Base-by-base conservation (phyloP, 2,888 invertebrate genomes). In the Penaeus monodon region DNA sequence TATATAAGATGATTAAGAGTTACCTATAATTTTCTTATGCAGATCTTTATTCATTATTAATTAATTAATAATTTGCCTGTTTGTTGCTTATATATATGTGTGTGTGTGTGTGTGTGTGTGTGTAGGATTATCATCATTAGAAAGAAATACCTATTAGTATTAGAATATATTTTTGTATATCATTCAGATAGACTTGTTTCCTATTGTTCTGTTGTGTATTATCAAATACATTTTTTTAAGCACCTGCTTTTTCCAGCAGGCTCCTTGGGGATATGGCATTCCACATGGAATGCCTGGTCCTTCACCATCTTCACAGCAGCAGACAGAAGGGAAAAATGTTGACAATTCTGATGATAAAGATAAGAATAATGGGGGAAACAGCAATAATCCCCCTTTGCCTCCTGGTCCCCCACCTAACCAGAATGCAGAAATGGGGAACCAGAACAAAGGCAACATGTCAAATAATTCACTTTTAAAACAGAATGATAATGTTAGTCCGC, bases 251-350 rank as follows among this genome's bases (percentile, higher is more conserved):
- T 8, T 81, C 17, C 85, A 81, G 76, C 85, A 81, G 24, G 57
- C 85, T 17, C 66, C 82, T 12, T 86, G 86, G 86, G 81, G 63
- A 24, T 86, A 82, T 57, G 66, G 78, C 14, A 63, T 84, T 17
- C 84, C 84, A 12, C 86, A 77, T n/a, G 86, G 86, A 14, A 78
- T 86, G 77, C 68, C 81, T n/a, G 78, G 66, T 8, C 86, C 86
- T 14, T 82, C 73, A 8, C 77, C 74, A 20, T 66, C 20, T 29
- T 64, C 78, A 17, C 86, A 78, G n/a, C 57, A 78, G 49, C 70
- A 84, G 38, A 38, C 57, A 24, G 29, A 29, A n/a, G 14, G n/a
- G n/a, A 81, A 57, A 57, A 57, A 57, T 57, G 17, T 10, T 57
- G 57, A 57, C 57, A 57, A 57, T 57, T 57, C 38, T 70, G 38